Percentiles rank a stretch among this genome's conserved stretches.
Evolutionary conservation across 2,797 vertebrate genomes (phyloP).

Genomic region (Lagorchestes hirsutus): DNA sequence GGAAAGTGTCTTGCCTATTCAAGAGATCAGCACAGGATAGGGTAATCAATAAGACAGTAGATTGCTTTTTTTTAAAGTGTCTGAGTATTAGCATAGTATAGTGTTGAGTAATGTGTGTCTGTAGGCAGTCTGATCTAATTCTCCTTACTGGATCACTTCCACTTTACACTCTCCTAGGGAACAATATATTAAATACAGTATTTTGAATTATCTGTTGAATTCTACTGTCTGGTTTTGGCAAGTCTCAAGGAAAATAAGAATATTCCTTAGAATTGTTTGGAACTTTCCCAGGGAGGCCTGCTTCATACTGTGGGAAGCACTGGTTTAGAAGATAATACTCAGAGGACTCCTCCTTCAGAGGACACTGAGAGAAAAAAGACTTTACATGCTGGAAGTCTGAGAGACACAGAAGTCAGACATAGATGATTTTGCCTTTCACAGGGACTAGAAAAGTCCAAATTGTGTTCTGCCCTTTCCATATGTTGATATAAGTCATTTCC

Average conservation of each 20-base stretch:
- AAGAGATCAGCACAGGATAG: conserved; percentile 22
- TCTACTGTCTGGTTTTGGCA: conserved; percentile 82
- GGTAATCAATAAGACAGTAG: conserved; percentile 69
- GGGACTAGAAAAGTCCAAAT: conserved; percentile 28
- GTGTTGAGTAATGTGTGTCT: conserved; percentile 62
- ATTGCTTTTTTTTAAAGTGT: conserved; percentile 33
- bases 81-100: conserved; percentile 47
- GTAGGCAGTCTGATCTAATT: conserved; percentile 76
- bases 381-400: conserved; percentile 1
- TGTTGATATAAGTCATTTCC: conserved; percentile 29
- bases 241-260: conserved; percentile 72
- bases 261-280: conserved; percentile 71
- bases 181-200: conserved; percentile 80
- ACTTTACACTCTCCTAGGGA: conserved; percentile 75
- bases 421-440: conserved; percentile 16
- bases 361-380: neutral
- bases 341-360: conserved; percentile 39
- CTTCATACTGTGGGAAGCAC: conserved; percentile 73
- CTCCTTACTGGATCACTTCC: conserved; percentile 70
- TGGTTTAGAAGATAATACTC: conserved; percentile 53
- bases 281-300: conserved; percentile 72
- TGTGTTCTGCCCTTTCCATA: conserved; percentile 18
- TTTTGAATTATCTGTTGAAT: conserved; percentile 80
- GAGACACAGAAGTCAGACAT: neutral
- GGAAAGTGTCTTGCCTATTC: conserved; percentile 27